These are phyloP conservation scores for Chelonia mydas DNA, from an alignment of 2,797 vertebrate species.

Conservation along the genomic window DNA sequence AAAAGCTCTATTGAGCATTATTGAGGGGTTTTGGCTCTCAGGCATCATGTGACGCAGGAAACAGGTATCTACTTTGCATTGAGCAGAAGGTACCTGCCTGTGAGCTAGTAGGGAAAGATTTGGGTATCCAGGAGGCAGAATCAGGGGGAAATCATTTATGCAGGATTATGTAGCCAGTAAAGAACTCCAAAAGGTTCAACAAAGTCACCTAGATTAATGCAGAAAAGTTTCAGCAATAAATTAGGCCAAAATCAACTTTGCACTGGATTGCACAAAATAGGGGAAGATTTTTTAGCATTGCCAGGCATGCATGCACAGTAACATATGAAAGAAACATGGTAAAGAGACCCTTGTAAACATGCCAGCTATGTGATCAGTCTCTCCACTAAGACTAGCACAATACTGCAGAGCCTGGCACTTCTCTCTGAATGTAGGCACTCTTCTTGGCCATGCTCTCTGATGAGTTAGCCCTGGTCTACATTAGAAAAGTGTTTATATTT, in stretches of 20 bases:
- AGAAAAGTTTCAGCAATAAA: constrained; percentile 13
- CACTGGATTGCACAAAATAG: not conserved
- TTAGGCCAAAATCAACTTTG: not conserved
- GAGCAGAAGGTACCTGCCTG: not conserved
- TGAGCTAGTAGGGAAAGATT: not conserved
- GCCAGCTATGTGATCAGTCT: not conserved
- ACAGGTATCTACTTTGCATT: rapidly evolving
- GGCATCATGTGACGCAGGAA: not conserved
- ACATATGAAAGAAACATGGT: not conserved
- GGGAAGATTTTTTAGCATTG: not conserved
- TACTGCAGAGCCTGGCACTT: not conserved
- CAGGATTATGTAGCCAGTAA: not conserved
- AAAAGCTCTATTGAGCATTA: not conserved
- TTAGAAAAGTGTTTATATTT: not conserved
- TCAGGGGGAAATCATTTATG: not conserved
- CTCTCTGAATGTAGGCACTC: not conserved
- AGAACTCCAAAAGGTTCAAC: constrained; percentile 13
- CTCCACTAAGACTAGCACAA: not conserved
- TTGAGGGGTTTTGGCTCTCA: not conserved
- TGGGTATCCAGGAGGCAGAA: not conserved
- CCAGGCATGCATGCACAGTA: not conserved
- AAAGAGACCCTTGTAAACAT: not conserved
- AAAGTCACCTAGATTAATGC: constrained; percentile 17
- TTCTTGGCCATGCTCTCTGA: not conserved
- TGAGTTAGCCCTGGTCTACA: not conserved